Conservation (phyloP, 2,888 invertebrate genomes). For the Chalcosyrphus nemorum region DNA sequence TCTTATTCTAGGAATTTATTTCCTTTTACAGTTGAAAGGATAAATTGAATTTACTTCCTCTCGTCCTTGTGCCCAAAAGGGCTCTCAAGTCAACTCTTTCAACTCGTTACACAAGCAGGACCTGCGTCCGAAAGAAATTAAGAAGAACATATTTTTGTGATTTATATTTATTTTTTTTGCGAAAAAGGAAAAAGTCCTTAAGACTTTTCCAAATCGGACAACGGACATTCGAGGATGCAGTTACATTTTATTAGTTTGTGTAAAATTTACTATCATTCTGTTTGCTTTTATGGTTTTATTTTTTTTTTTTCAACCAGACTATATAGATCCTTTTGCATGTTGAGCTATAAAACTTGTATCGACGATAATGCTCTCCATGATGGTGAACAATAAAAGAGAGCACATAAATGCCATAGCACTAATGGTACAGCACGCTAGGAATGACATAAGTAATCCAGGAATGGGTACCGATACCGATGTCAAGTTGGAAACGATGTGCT, state of each 20-base stretch:
- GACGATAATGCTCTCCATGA: constrained; percentile 21
- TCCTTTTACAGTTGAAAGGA: constrained; percentile 40
- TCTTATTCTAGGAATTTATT: constrained; percentile 32
- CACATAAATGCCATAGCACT: constrained; percentile 3
- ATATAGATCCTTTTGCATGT: constrained; percentile 15
- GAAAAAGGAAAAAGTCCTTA: constrained; percentile 2
- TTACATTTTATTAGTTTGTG: constrained; percentile 18
- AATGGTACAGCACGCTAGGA: not conserved
- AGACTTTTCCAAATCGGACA: no score
- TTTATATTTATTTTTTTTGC: constrained; percentile 23
- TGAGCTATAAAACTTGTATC: constrained; percentile 27
- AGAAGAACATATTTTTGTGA: constrained; percentile 16
- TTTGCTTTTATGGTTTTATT: not conserved
- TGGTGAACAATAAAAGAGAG: constrained; percentile 2
- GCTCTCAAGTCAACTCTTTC: not conserved
- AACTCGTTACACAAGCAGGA: constrained; percentile 22
- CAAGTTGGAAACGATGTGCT: not conserved
- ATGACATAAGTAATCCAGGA: constrained; percentile 15
- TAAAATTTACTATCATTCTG: not conserved
- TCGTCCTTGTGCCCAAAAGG: not conserved
- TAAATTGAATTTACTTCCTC: constrained; percentile 50
- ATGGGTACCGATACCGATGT: not conserved
- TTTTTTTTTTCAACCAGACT: not conserved
- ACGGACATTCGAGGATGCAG: no score
- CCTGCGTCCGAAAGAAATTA: constrained; percentile 26